Evolutionary conservation across 2,113 vertebrate genomes (phyloP), one percentile per base, ranked within the genome.

Genomic region (Hemiprocne comata): DNA sequence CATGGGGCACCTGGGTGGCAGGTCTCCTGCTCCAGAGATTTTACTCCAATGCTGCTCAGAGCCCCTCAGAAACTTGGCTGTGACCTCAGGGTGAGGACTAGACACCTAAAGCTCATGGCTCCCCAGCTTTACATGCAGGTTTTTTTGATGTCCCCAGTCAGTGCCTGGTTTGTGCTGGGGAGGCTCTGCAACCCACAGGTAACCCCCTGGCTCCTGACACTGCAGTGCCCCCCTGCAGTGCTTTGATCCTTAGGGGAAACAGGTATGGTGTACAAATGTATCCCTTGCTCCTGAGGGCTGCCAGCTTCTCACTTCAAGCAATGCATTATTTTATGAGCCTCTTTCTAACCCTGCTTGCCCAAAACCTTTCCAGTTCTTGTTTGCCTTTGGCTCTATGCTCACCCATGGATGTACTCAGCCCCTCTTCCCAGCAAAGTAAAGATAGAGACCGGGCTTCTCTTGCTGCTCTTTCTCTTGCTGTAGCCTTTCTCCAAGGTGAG

Each of bases 241-340:
- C 44, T 57, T 23, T 42, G 28, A 44, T 82, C 42, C 17, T 64
- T n/a, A 57, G 40, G 48, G 28, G 33, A 89, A 31, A 19, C 25
- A 31, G 0, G 1, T 42, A 18, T 1, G 0, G 36, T 1, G 0
- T 12, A 53, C 19, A 50, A 48, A 78, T 3, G 1, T 0, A 1
- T 71, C 17, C 19, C 17, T 60, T 88, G 53, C 42, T 42, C 53
- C 83, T 54, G 38, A 44, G n/a, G 3, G 14, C 42, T 55, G 18
- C 42, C 44, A 55, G 62, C 46, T 67, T 76, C 71, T 75, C 24
- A 14, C 18, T 38, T 75, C 26, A 28, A 92, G 25, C 19, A 44
- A 10, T 24, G 6, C 14, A 18, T n/a, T 16, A 28, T 61, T 36
- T 72, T 38, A 67, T 60, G 16, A 71, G 3, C 57, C 40, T 80